Evolutionary conservation across 1,140 invertebrate species (phyloP).

Genomic region (Aphaenogaster rudis): DNA sequence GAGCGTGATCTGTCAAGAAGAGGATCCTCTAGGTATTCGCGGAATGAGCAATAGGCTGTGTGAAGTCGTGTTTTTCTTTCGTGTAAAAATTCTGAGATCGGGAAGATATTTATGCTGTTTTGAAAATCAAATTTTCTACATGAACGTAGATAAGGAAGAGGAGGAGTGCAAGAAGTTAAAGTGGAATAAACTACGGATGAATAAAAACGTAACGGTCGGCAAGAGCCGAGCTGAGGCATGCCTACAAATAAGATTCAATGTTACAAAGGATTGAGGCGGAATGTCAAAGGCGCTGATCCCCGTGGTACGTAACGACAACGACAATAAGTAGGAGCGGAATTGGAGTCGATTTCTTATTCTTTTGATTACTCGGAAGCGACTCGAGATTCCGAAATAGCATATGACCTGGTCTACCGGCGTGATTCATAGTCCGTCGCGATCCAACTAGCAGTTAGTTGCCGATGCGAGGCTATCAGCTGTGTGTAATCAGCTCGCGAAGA

Average conservation of each 20-base stretch:
- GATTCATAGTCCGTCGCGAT: constrained; percentile 52
- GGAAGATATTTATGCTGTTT: background rate
- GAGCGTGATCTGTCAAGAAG: background rate
- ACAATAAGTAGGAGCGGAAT: background rate
- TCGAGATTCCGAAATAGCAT: constrained; percentile 29
- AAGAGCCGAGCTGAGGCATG: background rate
- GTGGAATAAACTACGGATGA: background rate
- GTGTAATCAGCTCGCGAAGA: constrained; percentile 45
- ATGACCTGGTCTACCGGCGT: constrained; percentile 41
- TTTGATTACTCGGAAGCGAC: background rate
- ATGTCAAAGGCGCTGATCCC: constrained; percentile 26
- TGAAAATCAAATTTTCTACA: constrained; percentile 11
- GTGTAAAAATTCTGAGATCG: background rate
- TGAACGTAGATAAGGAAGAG: background rate
- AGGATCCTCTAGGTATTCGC: background rate
- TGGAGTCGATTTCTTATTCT: constrained; percentile 42
- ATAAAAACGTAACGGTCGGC: background rate
- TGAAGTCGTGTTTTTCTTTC: background rate
- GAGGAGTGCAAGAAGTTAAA: background rate
- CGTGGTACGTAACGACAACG: background rate
- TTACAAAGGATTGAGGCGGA: constrained; percentile 17
- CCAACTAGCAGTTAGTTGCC: constrained; percentile 45
- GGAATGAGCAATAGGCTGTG: background rate
- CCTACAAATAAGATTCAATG: background rate
- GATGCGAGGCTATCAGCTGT: constrained; percentile 53